Base-by-base conservation (phyloP, 2,797 vertebrate genomes). In the Adrianichthys oophorus region DNA sequence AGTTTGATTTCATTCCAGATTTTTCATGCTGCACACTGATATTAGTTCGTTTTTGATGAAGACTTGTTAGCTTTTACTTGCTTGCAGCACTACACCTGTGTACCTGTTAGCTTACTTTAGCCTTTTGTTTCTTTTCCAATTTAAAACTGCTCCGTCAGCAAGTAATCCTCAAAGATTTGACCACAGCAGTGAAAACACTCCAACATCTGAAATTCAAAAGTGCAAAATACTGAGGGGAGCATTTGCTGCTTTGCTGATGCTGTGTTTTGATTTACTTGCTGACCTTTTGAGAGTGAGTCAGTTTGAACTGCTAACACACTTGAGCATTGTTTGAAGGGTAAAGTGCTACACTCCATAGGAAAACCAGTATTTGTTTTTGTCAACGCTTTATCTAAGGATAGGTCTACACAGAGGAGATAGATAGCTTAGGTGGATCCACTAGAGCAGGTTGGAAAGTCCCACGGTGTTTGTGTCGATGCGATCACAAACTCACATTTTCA, bases 391-490 rank as follows among this genome's bases (percentile, higher is more conserved):
- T 37, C 3, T 37, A 37, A 37, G 32, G 32, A 37, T 37, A 12
- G 32, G 10, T 24, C 41, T 42, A 23, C 15, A 41, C n/a, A 15
- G 52, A 52, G 7, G 26, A 55, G 69, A 54, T 23, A 10, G 12
- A 37, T 12, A 13, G 32, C 12, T 37, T 3, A 37, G 32, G 10
- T 37, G 32, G 32, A 37, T 37, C 32, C 32, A 37, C 32, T 37
- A 37, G 32, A 37, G 32, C 32, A 37, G 32, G 32, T 37, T 37
- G 23, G 60, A 77, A 78, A 70, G 68, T 74, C 62, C 65, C 54
- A 67, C 63, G 70, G 65, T 54, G 21, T 52, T 65, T 70, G 42
- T 44, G 50, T 70, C 54, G 45, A 47, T 56, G 61, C 54, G 58
- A 49, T 64, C 47, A 53, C 59, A 64, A 62, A 55, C 54, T 68